Base-by-base conservation (phyloP, 2,797 vertebrate species). In the Pogoniulus pusillus region DNA sequence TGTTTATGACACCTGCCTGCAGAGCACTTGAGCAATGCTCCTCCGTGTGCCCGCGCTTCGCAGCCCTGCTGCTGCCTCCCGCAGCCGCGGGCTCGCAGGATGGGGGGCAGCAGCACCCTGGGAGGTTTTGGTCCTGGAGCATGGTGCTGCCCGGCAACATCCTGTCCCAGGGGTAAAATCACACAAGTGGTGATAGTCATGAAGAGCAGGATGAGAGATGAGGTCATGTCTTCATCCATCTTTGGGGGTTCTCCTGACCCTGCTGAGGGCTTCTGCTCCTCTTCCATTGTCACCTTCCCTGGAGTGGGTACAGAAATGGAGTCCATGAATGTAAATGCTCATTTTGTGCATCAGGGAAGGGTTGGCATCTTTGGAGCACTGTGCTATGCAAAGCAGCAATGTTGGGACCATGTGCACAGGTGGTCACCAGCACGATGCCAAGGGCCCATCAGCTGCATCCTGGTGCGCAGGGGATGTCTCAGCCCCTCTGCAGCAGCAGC, bases 1-100 rank as follows among this genome's bases (percentile, higher is more conserved):
- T 97, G 97, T 98, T 97, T 97, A 97, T 97, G 97, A 97, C 97
- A 97, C 97, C 97, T 97, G 96, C 96, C 96, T 96, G 96, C 95
- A 58, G 96, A 97, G 96, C 93, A 76, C 88, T 92, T 94, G 96
- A 97, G 97, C 97, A 96, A 97, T 92, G 97, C 94, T 96, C 95
- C 94, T 96, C 95, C 81, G 35, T 93, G 76, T 94, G 96, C 94
- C 93, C 43, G 86, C 71, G 34, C 93, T 87, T 80, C 91, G 71
- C 91, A 32, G 85, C 91, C 94, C 54, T 35, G 47, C 82, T 57
- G 32, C 80, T 63, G 80, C 90, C 91, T 41, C 10, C 19, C 18
- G 73, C n/a, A n/a, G n/a, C n/a, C n/a, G n/a, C n/a, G 85, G 79
- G 87, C 89, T 83, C 76, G 4, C 29, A 13, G 69, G 77, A 79